Conservation (phyloP, 2,113 vertebrate genomes). For the Aramus guarauna region DNA sequence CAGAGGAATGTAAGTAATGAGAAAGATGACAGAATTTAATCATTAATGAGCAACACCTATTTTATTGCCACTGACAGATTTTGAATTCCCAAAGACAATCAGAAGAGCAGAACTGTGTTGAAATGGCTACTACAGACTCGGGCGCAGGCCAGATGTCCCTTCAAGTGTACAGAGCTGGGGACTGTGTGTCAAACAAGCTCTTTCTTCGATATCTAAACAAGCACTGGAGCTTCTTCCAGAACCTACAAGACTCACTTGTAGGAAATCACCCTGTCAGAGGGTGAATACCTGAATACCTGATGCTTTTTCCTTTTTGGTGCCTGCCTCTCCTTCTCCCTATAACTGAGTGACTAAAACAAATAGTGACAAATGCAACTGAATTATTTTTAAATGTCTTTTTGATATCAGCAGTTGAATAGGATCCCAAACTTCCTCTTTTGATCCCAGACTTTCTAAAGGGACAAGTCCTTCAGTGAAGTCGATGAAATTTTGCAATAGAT, state of each 20-base stretch:
- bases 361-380: neutral
- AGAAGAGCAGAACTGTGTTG: neutral
- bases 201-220: neutral
- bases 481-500: neutral
- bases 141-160: neutral
- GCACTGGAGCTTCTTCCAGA: neutral
- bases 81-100: neutral
- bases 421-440: neutral
- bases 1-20: neutral
- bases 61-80: neutral
- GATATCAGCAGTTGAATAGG: neutral
- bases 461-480: neutral
- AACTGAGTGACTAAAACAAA: neutral
- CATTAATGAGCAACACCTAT: neutral
- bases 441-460: neutral
- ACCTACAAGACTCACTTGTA: rapidly evolving
- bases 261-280: neutral
- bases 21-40: neutral
- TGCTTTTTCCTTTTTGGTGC: neutral
- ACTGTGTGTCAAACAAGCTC: neutral
- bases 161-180: neutral
- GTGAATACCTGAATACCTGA: neutral
- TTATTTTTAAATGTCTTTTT: neutral
- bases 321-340: neutral
- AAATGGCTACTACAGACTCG: neutral